phyloP scores from a whole-genome alignment of 2,113 vertebrate species.

The Genyomyrus donnyi region DNA sequence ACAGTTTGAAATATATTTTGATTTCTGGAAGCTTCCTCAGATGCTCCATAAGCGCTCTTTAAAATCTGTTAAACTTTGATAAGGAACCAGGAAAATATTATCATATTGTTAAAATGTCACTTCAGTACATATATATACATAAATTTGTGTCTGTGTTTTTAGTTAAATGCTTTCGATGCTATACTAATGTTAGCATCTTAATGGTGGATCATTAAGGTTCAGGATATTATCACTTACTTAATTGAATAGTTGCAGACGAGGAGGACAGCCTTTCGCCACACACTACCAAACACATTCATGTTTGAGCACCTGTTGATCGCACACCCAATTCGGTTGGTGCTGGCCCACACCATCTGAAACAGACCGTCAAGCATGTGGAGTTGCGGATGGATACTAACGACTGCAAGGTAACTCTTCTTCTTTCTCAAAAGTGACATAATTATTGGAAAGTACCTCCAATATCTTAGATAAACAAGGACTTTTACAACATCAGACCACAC shows the following conservation, averaged over 20 bases:
- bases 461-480: neutral
- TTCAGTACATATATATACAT: neutral
- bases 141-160: neutral
- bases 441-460: neutral
- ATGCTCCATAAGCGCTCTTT: neutral
- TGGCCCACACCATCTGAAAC: constrained; percentile 86
- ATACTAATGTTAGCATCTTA: neutral
- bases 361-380: neutral
- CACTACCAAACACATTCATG: constrained; percentile 69
- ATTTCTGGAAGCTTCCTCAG: neutral
- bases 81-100: neutral
- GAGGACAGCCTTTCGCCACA: constrained; percentile 63
- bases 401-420: neutral
- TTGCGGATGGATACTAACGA: neutral
- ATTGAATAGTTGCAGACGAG: constrained; percentile 88
- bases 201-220: neutral
- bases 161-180: neutral
- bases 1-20: neutral
- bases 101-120: neutral
- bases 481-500: neutral
- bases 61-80: neutral
- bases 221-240: constrained; percentile 65
- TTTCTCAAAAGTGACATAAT: neutral
- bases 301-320: constrained; percentile 69
- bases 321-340: constrained; percentile 75